Evolutionary conservation across 2,888 invertebrate genomes (phyloP).

Genomic region (Ornithoptera alexandrae): DNA sequence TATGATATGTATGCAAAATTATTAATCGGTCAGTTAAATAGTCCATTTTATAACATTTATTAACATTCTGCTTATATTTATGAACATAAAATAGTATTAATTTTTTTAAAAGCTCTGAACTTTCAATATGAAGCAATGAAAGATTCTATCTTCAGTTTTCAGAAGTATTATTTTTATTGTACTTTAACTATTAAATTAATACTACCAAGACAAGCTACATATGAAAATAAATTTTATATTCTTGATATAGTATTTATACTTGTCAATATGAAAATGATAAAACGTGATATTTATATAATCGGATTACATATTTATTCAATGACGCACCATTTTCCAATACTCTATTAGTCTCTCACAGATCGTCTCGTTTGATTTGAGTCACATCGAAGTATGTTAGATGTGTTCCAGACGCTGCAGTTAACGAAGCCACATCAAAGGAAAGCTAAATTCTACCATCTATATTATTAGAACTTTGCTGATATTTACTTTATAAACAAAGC

Average conservation of each 20-base stretch:
- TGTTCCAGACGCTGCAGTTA: slow-evolving; percentile 14
- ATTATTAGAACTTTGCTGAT: slow-evolving; percentile 16
- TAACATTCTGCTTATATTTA: no score
- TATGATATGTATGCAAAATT: not conserved
- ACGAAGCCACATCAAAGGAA: slow-evolving; percentile 24
- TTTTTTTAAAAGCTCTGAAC: no score
- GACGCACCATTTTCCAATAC: not conserved
- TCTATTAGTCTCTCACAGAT: not conserved
- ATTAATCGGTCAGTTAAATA: no score
- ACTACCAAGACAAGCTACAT: no score
- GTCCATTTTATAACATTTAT: no score
- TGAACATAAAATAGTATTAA: no score
- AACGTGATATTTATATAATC: not conserved
- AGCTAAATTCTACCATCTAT: slow-evolving; percentile 21
- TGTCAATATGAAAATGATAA: not conserved
- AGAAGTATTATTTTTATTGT: not conserved
- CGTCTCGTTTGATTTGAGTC: slow-evolving; percentile 1
- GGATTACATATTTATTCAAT: not conserved
- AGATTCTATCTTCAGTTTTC: not conserved
- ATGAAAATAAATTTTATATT: no score
- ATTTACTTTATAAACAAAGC: slow-evolving; percentile 6
- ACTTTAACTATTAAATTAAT: not conserved
- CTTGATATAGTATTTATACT: no score
- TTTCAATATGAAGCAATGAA: not conserved
- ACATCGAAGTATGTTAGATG: slow-evolving; percentile 4